A percentile compares a stretch with the other conserved stretches of the same genome.
Conservation (phyloP, 1,140 invertebrate species). For the Eciton burchellii region DNA sequence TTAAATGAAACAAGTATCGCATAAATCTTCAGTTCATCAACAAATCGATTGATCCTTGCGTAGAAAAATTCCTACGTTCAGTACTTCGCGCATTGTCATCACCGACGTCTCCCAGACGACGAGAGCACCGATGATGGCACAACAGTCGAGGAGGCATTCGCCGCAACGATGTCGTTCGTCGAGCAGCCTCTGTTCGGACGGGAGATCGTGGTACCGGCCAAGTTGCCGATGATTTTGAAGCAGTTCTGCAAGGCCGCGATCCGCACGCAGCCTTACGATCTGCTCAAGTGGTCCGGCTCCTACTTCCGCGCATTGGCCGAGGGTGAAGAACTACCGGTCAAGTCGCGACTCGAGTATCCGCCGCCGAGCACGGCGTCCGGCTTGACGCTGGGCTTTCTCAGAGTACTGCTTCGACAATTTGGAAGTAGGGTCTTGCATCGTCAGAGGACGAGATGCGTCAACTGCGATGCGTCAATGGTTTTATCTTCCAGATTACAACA, state of each 20-base stretch:
- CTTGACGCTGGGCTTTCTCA: conserved; percentile 92
- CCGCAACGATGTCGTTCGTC: conserved; percentile 53
- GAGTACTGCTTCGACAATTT: conserved; percentile 91
- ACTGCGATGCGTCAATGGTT: neutral
- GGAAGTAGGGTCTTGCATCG: conserved; percentile 75
- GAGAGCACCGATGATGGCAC: neutral
- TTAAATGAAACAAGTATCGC: no score
- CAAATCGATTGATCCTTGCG: no score
- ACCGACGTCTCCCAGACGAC: conserved; percentile 34
- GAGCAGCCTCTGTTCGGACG: conserved; percentile 71
- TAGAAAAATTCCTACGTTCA: no score
- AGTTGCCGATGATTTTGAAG: conserved; percentile 93
- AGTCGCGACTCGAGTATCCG: conserved; percentile 91
- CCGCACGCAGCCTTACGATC: conserved; percentile 94
- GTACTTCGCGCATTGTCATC: neutral
- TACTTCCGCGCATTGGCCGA: conserved; percentile 91
- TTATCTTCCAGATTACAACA: conserved; percentile 80
- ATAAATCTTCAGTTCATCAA: no score
- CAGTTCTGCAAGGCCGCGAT: conserved; percentile 97
- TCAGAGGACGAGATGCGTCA: no score
- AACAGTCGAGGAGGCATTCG: conserved; percentile 14
- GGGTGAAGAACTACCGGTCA: conserved; percentile 89
- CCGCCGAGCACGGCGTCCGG: conserved; percentile 86
- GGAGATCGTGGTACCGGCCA: conserved; percentile 91
- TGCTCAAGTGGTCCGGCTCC: conserved; percentile 93